A percentile compares a stretch with the other conserved stretches of the same genome.
Conservation (phyloP, 2,113 vertebrate genomes). For the Callorhinus ursinus region DNA sequence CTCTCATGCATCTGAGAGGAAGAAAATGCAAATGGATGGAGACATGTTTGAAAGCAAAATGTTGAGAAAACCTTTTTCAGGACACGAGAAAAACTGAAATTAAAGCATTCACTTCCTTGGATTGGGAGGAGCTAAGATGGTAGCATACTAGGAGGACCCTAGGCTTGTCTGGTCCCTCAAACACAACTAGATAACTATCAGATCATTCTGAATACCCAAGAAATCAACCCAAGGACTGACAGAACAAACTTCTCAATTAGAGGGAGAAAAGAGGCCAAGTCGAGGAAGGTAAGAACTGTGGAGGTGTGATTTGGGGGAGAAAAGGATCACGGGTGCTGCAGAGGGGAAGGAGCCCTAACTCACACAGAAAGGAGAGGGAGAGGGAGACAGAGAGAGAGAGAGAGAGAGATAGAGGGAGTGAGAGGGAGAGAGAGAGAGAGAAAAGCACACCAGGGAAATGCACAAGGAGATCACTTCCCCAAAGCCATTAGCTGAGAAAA, state of each 20-base stretch:
- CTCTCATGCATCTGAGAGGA: neutral
- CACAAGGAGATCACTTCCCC: neutral
- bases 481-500: neutral
- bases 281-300: neutral
- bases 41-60: neutral
- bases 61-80: neutral
- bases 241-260: neutral
- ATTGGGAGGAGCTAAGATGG: neutral
- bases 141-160: neutral
- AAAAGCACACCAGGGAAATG: neutral
- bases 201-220: neutral
- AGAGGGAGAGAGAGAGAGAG: neutral
- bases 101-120: neutral
- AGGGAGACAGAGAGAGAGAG: neutral
- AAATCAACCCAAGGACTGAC: neutral
- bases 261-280: neutral
- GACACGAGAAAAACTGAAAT: neutral
- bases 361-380: neutral
- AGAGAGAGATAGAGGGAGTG: neutral
- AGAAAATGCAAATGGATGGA: neutral
- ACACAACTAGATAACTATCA: neutral
- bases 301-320: neutral
- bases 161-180: neutral
- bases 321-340: neutral
- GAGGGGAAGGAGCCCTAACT: neutral